These are phyloP conservation scores for Epizoanthus scotinus DNA, from an alignment of 92 coral and sea anemone genomes.

Conservation along the genomic window DNA sequence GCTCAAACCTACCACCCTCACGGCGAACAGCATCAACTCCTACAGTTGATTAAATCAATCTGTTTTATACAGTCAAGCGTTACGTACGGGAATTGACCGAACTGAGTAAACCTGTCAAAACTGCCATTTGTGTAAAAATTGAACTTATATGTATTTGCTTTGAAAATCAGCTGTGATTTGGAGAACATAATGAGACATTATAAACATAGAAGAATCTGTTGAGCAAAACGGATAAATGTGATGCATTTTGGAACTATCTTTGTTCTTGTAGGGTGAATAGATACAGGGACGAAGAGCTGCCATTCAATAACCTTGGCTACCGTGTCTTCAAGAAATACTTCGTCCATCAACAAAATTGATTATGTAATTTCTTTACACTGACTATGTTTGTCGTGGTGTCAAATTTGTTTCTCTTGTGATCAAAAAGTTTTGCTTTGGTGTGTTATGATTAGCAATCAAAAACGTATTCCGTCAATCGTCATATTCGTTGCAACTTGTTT, in stretches of 20 bases:
- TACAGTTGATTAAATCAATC: too few species aligned
- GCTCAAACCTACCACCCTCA: too few species aligned
- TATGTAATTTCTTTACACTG: constrained; percentile 6
- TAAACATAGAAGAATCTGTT: neutral
- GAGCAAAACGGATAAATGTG: neutral
- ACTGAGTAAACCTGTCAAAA: too few species aligned
- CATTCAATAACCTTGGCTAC: neutral
- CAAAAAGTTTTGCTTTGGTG: neutral
- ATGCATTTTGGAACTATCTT: neutral
- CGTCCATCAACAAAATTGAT: constrained; percentile 10
- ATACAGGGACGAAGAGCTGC: neutral
- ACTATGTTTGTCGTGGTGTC: neutral
- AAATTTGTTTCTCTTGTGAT: neutral
- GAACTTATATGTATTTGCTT: too few species aligned
- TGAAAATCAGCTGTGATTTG: too few species aligned
- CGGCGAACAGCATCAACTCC: too few species aligned
- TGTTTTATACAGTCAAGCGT: too few species aligned
- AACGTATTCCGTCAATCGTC: neutral
- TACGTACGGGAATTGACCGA: too few species aligned
- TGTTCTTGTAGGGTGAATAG: neutral
- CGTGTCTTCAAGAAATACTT: constrained; percentile 12
- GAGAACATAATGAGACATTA: too few species aligned
- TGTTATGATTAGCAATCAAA: neutral
- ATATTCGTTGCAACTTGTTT: too few species aligned
- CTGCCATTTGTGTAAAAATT: too few species aligned